Evolutionary conservation across 1,140 invertebrate genomes (phyloP), one percentile per base, ranked within the genome.

Genomic region (Zaprionus vittiger): DNA sequence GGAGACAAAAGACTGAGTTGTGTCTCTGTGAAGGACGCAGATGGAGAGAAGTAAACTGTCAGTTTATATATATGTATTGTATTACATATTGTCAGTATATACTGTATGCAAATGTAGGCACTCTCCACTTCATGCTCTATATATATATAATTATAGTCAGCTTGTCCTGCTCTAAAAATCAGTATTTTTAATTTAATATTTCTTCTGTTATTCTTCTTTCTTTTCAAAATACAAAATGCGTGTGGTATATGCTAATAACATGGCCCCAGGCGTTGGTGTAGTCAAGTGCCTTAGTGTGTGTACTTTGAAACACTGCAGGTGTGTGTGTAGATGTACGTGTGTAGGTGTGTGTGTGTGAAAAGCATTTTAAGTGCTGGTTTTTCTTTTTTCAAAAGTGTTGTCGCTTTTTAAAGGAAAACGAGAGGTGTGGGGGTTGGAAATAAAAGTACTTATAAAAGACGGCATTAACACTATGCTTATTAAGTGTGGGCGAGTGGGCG

Each of bases 161-260:
- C 62, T 87, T 73, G 73, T 81, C 65, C 77, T 84, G 80, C 81
- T 89, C 74, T 78, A 79, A 89, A 84, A 87, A 89, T 83, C 69
- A 87, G 83, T 89, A 76, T 54, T 79, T 78, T 87, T 76, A 74
- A 73, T 70, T 60, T 41, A 28, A 17, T 60, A 60, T 34, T 38
- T 49, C 22, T 5, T 37, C 60, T 38, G 11, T 26, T 12, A 20
- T 52, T 38, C 20, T 20, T 59, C 31, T 54, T 37, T 17, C 17
- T 41, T 26, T 49, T 61, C 1, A n/a, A 49, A 69, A 47, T 56
- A 69, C 47, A 69, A 74, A 89, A 89, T 75, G 80, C 80, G 66
- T 74, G 54, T 70, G 15, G 59, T 74, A 38, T 62, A 71, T 71
- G 61, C 38, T 76, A 76, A 76, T 76, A 72, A 76, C 60, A 57